A percentile compares a stretch with the other conserved stretches of the same genome.
Evolutionary conservation across 1,140 invertebrate species (phyloP).

Genomic region (Lasioglossum baleicum): DNA sequence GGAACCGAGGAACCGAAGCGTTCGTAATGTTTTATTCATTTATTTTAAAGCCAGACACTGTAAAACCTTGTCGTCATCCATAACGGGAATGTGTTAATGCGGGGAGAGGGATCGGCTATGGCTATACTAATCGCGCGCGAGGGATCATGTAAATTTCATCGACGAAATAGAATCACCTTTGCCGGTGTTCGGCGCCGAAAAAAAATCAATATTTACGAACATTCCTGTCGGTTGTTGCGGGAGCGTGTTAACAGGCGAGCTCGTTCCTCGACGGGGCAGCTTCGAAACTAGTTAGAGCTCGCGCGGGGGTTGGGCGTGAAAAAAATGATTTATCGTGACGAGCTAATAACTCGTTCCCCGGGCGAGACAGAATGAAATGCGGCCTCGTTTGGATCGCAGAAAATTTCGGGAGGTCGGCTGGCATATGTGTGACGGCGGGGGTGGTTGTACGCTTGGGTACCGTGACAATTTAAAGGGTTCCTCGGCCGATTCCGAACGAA

Average conservation of each 20-base stretch:
- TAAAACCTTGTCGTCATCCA: too few species aligned
- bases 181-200: too few species aligned
- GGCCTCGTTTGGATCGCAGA: neutral
- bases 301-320: neutral
- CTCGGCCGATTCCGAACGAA: constrained; percentile 58
- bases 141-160: too few species aligned
- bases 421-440: neutral
- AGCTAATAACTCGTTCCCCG: constrained; percentile 12
- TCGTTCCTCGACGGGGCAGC: neutral
- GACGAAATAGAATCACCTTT: too few species aligned
- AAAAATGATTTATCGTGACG: constrained; percentile 16
- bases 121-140: too few species aligned
- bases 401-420: constrained; percentile 34
- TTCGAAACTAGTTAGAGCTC: neutral
- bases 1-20: too few species aligned
- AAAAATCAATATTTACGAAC: too few species aligned
- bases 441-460: constrained; percentile 11
- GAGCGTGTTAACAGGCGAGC: neutral
- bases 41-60: too few species aligned
- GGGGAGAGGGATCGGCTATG: too few species aligned
- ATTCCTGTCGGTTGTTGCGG: too few species aligned
- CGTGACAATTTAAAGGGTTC: constrained; percentile 47
- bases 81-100: too few species aligned
- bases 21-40: too few species aligned
- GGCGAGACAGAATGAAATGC: neutral